Conservation (phyloP, 2,113 vertebrate genomes). For the Antigone vipio region DNA sequence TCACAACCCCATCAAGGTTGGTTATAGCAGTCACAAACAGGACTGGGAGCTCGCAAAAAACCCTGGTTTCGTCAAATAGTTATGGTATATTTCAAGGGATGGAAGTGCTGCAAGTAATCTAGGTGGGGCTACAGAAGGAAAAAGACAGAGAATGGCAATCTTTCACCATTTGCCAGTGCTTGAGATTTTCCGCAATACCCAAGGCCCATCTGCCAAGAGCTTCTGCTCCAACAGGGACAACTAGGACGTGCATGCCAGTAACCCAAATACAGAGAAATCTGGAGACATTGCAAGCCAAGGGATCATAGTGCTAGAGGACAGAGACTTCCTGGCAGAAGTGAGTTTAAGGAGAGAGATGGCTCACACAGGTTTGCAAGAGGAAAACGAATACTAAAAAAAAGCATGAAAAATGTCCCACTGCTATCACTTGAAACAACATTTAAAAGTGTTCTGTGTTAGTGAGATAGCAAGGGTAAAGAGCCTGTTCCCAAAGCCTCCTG, state of each 20-base stretch:
- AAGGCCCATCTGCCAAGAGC: background rate
- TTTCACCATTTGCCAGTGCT: background rate
- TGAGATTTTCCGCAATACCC: background rate
- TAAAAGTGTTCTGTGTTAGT: background rate
- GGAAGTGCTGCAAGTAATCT: background rate
- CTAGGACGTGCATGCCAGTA: background rate
- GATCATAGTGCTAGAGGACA: background rate
- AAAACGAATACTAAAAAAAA: background rate
- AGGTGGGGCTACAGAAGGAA: background rate
- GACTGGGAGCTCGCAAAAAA: background rate
- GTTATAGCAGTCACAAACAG: background rate
- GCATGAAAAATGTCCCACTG: background rate
- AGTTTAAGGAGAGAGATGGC: background rate
- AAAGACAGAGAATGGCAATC: background rate
- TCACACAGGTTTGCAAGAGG: background rate
- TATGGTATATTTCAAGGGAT: background rate
- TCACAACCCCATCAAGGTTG: rapidly evolving
- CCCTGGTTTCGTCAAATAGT: background rate
- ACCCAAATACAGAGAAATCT: background rate
- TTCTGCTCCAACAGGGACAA: background rate
- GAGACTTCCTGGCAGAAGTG: background rate
- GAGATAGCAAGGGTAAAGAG: background rate
- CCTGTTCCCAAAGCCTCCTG: background rate
- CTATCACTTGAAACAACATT: background rate
- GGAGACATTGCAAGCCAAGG: background rate